Conservation (phyloP, 2,888 invertebrate species). For the Suillia variegata region DNA sequence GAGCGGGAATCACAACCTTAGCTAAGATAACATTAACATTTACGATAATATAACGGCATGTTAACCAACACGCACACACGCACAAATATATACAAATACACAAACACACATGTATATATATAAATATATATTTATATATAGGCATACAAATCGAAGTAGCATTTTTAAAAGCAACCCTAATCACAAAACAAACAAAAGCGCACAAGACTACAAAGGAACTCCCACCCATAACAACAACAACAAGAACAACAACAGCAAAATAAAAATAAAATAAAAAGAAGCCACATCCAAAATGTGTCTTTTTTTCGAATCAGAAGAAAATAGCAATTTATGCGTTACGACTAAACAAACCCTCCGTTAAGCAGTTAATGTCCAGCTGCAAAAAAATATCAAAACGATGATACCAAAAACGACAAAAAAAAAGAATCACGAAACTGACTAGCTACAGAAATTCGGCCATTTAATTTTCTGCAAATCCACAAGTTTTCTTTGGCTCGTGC, state of each 20-base stretch:
- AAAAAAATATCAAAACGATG: not conserved
- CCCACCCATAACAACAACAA: not conserved
- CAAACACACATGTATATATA: not conserved
- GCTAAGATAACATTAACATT: constrained; percentile 16
- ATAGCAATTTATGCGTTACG: not conserved
- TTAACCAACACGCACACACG: not conserved
- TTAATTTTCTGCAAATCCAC: constrained; percentile 23
- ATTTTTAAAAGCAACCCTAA: too few species aligned
- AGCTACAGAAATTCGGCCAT: constrained; percentile 1
- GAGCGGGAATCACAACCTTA: constrained; percentile 16
- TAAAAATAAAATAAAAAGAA: not conserved
- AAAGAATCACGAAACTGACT: not conserved
- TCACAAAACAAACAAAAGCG: not conserved
- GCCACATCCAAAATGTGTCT: not conserved
- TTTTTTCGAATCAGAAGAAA: too few species aligned
- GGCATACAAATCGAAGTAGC: too few species aligned
- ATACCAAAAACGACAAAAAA: not conserved
- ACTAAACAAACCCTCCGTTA: not conserved
- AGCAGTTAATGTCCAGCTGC: constrained; percentile 5
- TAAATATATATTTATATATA: not conserved
- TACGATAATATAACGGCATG: constrained; percentile 7
- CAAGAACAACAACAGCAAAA: not conserved
- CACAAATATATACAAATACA: not conserved
- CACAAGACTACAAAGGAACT: not conserved
- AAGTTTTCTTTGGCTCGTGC: constrained; percentile 18